These are phyloP conservation scores for Laodelphax striatellus DNA, from an alignment of 1,140 invertebrate species.

Conservation along the genomic window DNA sequence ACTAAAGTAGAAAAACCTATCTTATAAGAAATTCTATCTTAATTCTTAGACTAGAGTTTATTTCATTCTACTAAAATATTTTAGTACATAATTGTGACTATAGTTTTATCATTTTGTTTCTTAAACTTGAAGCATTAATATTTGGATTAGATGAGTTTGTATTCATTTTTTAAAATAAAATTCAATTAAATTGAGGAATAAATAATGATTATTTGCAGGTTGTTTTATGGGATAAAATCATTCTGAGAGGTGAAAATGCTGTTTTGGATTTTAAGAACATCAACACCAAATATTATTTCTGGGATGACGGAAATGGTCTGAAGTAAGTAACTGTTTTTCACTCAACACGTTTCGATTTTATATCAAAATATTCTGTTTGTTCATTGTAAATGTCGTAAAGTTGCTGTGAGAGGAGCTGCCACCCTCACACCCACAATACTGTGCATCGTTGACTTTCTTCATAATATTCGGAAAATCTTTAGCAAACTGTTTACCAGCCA, in stretches of 20 bases:
- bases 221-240: conserved; percentile 98
- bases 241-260: conserved; percentile 84
- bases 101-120: too few relatives aligned
- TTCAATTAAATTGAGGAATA: too few relatives aligned
- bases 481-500: conserved; percentile 70
- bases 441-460: conserved; percentile 22
- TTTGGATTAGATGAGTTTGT: too few relatives aligned
- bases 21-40: too few relatives aligned
- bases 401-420: too few relatives aligned
- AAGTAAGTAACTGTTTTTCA: conserved; percentile 49
- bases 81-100: too few relatives aligned
- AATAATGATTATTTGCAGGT: conserved; percentile 68
- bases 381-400: neutral
- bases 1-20: too few relatives aligned
- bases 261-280: conserved; percentile 85
- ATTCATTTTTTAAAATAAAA: too few relatives aligned
- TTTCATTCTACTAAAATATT: too few relatives aligned
- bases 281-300: conserved; percentile 98
- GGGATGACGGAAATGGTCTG: conserved; percentile 97
- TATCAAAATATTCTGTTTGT: neutral
- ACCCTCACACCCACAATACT: neutral
- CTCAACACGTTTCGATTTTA: neutral
- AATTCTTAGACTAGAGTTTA: too few relatives aligned
- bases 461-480: conserved; percentile 53
- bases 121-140: too few relatives aligned